A percentile compares a stretch with the other conserved stretches of the same genome.
Conservation (phyloP, 2,113 vertebrate species). For the Heteronetta atricapilla region DNA sequence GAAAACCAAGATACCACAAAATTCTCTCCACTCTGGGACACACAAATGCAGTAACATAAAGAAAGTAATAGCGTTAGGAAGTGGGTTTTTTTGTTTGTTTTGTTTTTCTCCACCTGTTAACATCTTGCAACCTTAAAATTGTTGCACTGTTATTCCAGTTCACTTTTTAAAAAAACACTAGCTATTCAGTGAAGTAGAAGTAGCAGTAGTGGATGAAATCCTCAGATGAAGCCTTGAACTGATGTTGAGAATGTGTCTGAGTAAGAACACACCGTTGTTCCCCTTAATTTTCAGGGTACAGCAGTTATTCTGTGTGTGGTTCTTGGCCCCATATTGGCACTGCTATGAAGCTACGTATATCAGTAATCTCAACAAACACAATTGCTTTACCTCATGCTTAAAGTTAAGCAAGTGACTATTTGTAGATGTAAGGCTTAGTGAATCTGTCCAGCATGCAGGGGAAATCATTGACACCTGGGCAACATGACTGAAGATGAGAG, state of each 20-base stretch:
- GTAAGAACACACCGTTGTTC: not conserved
- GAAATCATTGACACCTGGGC: not conserved
- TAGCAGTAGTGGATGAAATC: not conserved
- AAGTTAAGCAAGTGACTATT: not conserved
- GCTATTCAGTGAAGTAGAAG: not conserved
- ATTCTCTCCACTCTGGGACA: not conserved
- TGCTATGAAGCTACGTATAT: not conserved
- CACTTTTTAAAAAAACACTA: not conserved
- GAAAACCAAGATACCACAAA: not conserved
- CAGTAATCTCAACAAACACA: not conserved
- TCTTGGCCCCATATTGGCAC: not conserved
- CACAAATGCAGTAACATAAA: not conserved
- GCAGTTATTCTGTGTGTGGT: not conserved
- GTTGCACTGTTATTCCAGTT: not conserved
- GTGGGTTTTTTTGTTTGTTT: not conserved
- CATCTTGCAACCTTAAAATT: not conserved
- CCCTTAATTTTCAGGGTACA: not conserved
- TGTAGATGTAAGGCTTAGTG: not conserved
- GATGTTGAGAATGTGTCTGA: not conserved
- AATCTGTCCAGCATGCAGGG: not conserved
- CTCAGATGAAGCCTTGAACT: not conserved
- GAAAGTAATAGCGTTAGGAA: not conserved
- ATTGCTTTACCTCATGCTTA: not conserved
- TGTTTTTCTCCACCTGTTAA: not conserved
- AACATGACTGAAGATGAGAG: not conserved